Evolutionary conservation across 2,888 invertebrate genomes (phyloP).

Genomic region (Xestoiulus laeticollis): DNA sequence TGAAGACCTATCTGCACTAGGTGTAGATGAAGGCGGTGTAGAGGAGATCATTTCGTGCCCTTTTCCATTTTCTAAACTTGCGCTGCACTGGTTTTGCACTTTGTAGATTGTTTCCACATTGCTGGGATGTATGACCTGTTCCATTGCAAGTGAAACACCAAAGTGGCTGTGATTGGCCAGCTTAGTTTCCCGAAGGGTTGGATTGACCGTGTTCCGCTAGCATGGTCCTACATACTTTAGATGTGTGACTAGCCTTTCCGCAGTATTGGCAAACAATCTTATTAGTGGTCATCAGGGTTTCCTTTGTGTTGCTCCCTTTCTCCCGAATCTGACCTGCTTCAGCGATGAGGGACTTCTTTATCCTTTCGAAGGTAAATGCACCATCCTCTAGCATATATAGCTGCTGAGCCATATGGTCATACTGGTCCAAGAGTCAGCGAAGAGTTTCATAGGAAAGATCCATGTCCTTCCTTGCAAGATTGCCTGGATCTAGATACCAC

Average conservation of each 20-base stretch:
- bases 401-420: neutral
- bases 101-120: neutral
- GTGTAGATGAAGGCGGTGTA: no score
- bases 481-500: neutral
- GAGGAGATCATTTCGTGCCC: no score
- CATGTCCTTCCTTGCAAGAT: neutral
- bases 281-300: neutral
- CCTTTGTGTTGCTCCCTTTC: neutral
- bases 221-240: neutral
- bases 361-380: neutral
- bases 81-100: neutral
- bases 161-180: neutral
- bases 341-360: neutral
- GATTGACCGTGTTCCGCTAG: no score
- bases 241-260: neutral
- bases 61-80: no score
- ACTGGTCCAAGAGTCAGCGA: neutral
- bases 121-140: neutral
- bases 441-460: neutral
- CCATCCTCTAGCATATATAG: neutral
- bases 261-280: neutral
- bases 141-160: neutral
- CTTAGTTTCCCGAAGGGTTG: no score
- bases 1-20: neutral
- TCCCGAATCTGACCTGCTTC: neutral